Evolutionary conservation across 2,888 invertebrate species (phyloP).

Genomic region (Polyommatus icarus): DNA sequence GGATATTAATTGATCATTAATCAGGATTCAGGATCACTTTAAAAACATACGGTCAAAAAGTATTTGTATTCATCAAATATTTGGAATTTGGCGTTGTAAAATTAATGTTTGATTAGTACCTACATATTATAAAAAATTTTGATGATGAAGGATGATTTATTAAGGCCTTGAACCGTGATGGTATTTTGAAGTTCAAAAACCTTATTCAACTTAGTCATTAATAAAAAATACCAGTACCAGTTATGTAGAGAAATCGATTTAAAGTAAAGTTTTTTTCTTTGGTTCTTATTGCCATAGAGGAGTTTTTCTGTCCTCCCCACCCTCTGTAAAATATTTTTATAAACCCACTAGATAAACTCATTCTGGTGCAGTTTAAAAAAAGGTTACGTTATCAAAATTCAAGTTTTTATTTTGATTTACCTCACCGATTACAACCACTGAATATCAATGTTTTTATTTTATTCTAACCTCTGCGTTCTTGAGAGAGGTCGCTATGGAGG

Average conservation of each 20-base stretch:
- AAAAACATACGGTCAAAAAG: neutral
- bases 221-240: too few relatives aligned
- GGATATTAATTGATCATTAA: too few relatives aligned
- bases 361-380: too few relatives aligned
- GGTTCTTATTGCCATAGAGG: too few relatives aligned
- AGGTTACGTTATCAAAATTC: too few relatives aligned
- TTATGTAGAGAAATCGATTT: too few relatives aligned
- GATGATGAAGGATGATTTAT: neutral
- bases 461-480: constrained; percentile 1
- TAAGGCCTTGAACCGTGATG: neutral
- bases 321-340: too few relatives aligned
- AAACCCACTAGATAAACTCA: neutral
- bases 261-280: too few relatives aligned
- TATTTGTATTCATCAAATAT: neutral
- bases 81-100: neutral
- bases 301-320: too few relatives aligned
- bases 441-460: constrained; percentile 11
- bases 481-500: constrained; percentile 13
- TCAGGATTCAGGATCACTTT: too few relatives aligned
- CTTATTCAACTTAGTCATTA: neutral
- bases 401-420: too few relatives aligned
- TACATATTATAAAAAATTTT: neutral
- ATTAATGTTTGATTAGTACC: neutral
- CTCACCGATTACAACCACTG: neutral
- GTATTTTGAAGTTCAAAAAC: neutral